Percentiles rank a stretch among this genome's conserved stretches.
Evolutionary conservation across 2,888 invertebrate genomes (phyloP).

Genomic region (Parelbella ahira): DNA sequence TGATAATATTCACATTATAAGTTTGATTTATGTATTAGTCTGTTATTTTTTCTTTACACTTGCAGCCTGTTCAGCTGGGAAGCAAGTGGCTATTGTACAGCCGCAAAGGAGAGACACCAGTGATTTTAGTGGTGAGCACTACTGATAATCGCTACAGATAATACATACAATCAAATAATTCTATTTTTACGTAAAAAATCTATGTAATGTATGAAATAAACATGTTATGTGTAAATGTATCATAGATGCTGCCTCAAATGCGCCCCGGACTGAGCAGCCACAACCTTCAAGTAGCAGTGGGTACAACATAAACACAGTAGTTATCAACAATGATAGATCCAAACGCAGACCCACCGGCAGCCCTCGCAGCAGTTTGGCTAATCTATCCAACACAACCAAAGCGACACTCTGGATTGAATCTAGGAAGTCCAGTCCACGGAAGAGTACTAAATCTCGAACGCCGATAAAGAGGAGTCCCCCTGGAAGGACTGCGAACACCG

Average conservation of each 20-base stretch:
- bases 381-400: conserved; percentile 41
- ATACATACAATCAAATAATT: too few species aligned
- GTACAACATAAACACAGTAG: conserved; percentile 5
- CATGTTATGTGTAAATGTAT: too few species aligned
- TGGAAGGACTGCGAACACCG: too few species aligned
- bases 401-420: conserved; percentile 65
- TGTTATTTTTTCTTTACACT: not conserved
- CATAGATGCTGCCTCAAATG: conserved; percentile 2
- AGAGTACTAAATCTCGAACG: conserved; percentile 3
- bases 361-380: conserved; percentile 1
- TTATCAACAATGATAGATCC: conserved; percentile 9
- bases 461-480: too few species aligned
- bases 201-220: too few species aligned
- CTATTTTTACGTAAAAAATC: too few species aligned
- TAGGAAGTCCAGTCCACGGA: conserved; percentile 42
- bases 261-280: not conserved
- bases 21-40: too few species aligned
- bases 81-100: conserved; percentile 72
- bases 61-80: conserved; percentile 41
- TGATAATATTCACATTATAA: too few species aligned
- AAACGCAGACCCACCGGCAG: conserved; percentile 5
- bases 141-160: too few species aligned
- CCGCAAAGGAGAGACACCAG: conserved; percentile 58
- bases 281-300: not conserved
- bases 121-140: conserved; percentile 44